Percentiles rank a stretch among this genome's conserved stretches.
Conservation (phyloP, 2,888 invertebrate genomes). For the Ceraclea dissimilis region DNA sequence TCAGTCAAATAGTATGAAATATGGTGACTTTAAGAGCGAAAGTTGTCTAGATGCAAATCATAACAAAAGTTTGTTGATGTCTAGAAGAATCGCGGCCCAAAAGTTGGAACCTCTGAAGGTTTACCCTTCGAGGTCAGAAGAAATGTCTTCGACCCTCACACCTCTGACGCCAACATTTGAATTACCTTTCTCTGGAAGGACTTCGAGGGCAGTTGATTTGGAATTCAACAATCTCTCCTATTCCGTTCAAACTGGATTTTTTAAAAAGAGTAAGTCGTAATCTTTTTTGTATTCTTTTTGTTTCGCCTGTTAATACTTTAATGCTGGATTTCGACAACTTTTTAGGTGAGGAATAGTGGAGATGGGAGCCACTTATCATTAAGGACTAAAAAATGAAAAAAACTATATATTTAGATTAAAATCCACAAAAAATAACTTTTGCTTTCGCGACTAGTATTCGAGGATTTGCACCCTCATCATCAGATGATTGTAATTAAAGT, state of each 20-base stretch:
- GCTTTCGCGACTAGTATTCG: too few species aligned
- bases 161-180: neutral
- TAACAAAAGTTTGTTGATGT: neutral
- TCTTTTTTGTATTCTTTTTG: neutral
- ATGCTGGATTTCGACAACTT: too few species aligned
- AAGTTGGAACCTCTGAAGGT: slow-evolving; percentile 11
- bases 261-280: slow-evolving; percentile 46
- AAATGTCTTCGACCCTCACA: neutral
- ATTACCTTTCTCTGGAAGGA: neutral
- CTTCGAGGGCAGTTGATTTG: slow-evolving; percentile 46
- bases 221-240: slow-evolving; percentile 61
- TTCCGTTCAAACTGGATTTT: slow-evolving; percentile 52
- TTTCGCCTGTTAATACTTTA: too few species aligned
- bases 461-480: too few species aligned
- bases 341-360: too few species aligned
- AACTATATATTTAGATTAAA: too few species aligned
- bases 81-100: slow-evolving; percentile 11
- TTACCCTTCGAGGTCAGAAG: neutral
- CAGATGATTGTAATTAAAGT: too few species aligned
- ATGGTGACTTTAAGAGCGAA: slow-evolving; percentile 11
- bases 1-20: neutral
- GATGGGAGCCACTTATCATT: too few species aligned
- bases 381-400: too few species aligned
- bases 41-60: slow-evolving; percentile 2
- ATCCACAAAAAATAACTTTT: too few species aligned